Base-by-base conservation (phyloP, 2,888 invertebrate species). In the Drosophila emarginata region DNA sequence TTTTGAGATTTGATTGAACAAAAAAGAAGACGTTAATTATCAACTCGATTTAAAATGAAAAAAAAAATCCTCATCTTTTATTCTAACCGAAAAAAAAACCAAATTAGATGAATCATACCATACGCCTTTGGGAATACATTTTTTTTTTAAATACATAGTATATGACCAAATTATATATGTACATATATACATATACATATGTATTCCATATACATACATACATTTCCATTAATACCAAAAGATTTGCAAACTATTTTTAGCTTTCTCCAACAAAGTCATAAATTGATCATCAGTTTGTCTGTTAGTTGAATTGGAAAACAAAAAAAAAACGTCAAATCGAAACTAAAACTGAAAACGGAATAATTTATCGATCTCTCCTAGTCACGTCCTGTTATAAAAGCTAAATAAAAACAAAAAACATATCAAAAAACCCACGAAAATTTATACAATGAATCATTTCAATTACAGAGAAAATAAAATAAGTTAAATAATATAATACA, bases 191-290 rank as follows among this genome's bases (percentile, higher is more conserved):
- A 23, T 23, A 23, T 23, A 23, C 4, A 23, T 23, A 5, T 32
- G 5, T 37, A 37, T 37, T 21, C 39, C 37, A n/a, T 39, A 39
- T 39, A 6, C 21, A 45, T 21, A 45, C 37, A n/a, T 39, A 39
- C 14, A 45, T 39, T 39, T 14, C 39, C 36, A 36, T 53, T 28
- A 26, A 28, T 53, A 14, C 23, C n/a, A 28, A 14, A 28, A 23
- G 28, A 53, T 53, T 53, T 14, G 45, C 45, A 45, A 45, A 21
- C 45, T 45, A 45, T 53, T 57, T 58, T 36, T 58, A 39, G 37
- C 53, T 28, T 53, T 53, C 53, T 53, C 28, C 53, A 28, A 26
- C 28, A 45, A 21, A 45, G 12, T 45, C 45, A 45, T 45, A 45
- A 45, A 45, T 45, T 45, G 45, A 45, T 45, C 45, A 45, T 45